Evolutionary conservation across 2,113 vertebrate genomes (phyloP), one percentile per base, ranked within the genome.

Genomic region (Takifugu bimaculatus): DNA sequence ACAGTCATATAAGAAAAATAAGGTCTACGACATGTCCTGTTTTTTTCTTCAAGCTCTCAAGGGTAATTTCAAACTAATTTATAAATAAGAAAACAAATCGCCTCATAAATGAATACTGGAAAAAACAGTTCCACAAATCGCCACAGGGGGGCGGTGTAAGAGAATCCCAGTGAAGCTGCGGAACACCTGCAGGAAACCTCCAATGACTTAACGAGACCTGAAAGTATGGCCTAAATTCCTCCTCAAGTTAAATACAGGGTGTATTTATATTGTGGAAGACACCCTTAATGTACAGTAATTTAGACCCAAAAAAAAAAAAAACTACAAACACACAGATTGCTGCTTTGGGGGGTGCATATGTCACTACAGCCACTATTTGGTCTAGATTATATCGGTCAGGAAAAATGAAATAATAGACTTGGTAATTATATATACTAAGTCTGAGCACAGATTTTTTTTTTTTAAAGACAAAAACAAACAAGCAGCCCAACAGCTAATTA

Each of bases 71-170:
- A 52, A 14, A 5, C 28, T 32, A 15, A 35, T 29, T 13, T 12
- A 29, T 13, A 13, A 54, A 4, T 4, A 1, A 13, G 35, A 6
- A 54, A 29, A 12, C 14, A 29, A 53, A n/a, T 20, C 9, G 15
- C 4, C 7, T 49, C 7, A 49, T 15, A 15, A 57, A 47, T 14
- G 13, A 28, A 26, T n/a, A 55, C 7, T 11, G 12, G 20, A 44
- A 10, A 6, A 5, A 45, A 68, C 63, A 86, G 72, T 9, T 44
- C 68, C 54, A 44, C 2, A 13, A 10, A 3, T 26, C 14, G 50
- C 84, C 90, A 87, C 87, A 6, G n/a, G 88, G 67, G 61, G 88
- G 78, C 85, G 80, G 67, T 75, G 62, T 68, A 70, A 68, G 14
- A 59, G 52, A 50, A 15, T 20, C 14, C n/a, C 51, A 54, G 10